Percentiles rank a stretch among this genome's conserved stretches.
phyloP scores from a whole-genome alignment of 2,797 vertebrate genomes.

The Pseudotriccus pelzelni region DNA sequence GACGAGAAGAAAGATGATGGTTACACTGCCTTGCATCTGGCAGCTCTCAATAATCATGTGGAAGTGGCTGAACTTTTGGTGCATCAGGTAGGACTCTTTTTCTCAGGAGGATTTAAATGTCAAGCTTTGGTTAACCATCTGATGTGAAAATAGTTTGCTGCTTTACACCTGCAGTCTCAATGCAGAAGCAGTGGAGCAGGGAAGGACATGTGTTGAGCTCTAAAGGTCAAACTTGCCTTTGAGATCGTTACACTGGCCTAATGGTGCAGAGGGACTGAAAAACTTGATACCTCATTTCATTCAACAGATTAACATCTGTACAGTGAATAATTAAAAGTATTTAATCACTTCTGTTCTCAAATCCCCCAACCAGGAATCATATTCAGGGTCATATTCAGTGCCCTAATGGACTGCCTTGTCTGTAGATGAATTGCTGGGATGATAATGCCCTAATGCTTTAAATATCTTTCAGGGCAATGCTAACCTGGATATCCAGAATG shows the following conservation, averaged over 20 bases:
- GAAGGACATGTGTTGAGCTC: not conserved
- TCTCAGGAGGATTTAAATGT: slow-evolving; percentile 9
- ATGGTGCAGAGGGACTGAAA: not conserved
- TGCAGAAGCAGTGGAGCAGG: not conserved
- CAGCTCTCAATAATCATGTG: slow-evolving; percentile 98
- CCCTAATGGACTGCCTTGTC: not conserved
- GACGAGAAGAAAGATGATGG: slow-evolving; percentile 99
- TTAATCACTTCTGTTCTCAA: not conserved
- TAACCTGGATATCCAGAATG: slow-evolving; percentile 98
- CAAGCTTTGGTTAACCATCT: not conserved
- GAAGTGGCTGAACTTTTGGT: slow-evolving; percentile 98
- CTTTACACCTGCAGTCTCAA: not conserved
- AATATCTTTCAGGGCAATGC: slow-evolving; percentile 86
- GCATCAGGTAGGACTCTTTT: slow-evolving; percentile 87
- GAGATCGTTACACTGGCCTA: not conserved
- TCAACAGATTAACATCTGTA: not conserved
- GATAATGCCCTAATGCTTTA: not conserved
- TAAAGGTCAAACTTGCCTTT: slow-evolving; percentile 1
- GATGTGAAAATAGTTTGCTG: not conserved
- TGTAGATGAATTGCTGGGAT: not conserved
- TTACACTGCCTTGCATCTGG: slow-evolving; percentile 96
- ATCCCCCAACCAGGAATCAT: not conserved
- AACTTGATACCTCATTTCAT: not conserved
- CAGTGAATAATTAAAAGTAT: not conserved
- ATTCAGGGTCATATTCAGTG: not conserved